Base-by-base conservation (phyloP, 1,140 invertebrate species). In the Habropoda laboriosa region DNA sequence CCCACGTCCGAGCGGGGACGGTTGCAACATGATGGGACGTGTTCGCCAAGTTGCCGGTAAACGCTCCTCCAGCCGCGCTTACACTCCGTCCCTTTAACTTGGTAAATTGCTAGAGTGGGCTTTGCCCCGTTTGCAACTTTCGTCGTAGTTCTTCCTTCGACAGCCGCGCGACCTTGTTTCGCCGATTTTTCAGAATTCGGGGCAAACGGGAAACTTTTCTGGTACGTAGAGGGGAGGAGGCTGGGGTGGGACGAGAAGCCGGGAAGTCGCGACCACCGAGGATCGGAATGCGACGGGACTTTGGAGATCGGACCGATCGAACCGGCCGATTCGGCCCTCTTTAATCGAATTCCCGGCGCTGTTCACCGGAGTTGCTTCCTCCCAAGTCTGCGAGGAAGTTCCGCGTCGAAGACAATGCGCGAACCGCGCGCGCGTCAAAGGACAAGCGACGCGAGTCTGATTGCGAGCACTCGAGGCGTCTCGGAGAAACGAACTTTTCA, bases 1-100 rank as follows among this genome's bases (percentile, higher is more conserved):
- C 64, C 80, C 71, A 71, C 72, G 73, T 74, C 40, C 47, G 77
- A 72, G 49, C 66, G 47, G 76, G 71, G 67, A 85, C 74, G 80
- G 76, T 81, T 81, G 61, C 80, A 71, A 66, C 66, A 86, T 79
- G 72, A 32, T 35, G 66, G 71, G 66, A 87, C 86, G 85, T 81
- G 86, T 86, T 63, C 38, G 60, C 70, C 67, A 82, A 86, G 80
- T 88, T 87, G 64, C 21, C 76, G 67, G 79, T 61, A 60, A 77
- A 72, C 71, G 70, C 16, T 51, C 38, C 35, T 24, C 66, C 30
- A 35, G 30, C 24, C 27, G 12, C 24, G 12, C 47, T 63, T 47
- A 35, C 55, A 21, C n/a, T 30, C 57, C 45, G 30, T 57, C 47
- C 61, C 60, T n/a, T 75, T 58, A 74, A 81, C 73, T 86, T 85